Evolutionary conservation across 2,797 vertebrate species (phyloP), one percentile per base, ranked within the genome.

Genomic region (Spea hammondii): DNA sequence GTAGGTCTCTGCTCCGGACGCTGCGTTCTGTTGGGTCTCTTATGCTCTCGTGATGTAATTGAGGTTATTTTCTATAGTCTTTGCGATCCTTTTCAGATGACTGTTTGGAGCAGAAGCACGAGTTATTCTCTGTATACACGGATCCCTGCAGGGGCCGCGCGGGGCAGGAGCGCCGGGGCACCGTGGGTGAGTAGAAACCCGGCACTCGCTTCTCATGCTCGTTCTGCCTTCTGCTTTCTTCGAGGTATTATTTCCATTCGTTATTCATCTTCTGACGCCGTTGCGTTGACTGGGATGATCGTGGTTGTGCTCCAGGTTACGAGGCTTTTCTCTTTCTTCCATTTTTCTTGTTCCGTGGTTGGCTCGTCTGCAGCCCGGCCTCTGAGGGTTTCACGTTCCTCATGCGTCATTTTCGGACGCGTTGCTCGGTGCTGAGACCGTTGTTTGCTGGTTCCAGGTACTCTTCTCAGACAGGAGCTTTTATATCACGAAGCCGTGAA

Each of bases 81-180:
- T 17, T 6, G 13, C 11, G 7, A 4, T 70, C 12, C 4, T 73
- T 5, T 72, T 12, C 62, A 95, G 94, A 92, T 82, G 93, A 95
- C 78, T 6, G 17, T 2, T 69, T 89, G 78, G 94, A 95, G 82
- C 94, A 95, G 87, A 92, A 90, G 67, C 94, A 95, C 78, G 32
- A 68, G 74, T 57, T 95, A 65, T 94, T 95, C 86, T 81, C 90
- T 9, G 86, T 90, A 11, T 95, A 95, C 83, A 91, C 47, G 71
- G 94, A 95, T 80, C 94, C 94, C 3, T 95, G 94, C 79, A 88
- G 94, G 76, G 90, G 89, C 14, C 91, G 87, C 17, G 88, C 93
- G 2, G 92, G 94, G 17, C 86, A 85, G 84, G 94, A 95, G 78
- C 93, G 93, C 75, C 88, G 88, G 4, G 93, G 93, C 89, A 91